A percentile compares a stretch with the other conserved stretches of the same genome.
These are phyloP conservation scores for Helobdella robusta DNA, from an alignment of 2,888 invertebrate genomes.

Conservation along the genomic window DNA sequence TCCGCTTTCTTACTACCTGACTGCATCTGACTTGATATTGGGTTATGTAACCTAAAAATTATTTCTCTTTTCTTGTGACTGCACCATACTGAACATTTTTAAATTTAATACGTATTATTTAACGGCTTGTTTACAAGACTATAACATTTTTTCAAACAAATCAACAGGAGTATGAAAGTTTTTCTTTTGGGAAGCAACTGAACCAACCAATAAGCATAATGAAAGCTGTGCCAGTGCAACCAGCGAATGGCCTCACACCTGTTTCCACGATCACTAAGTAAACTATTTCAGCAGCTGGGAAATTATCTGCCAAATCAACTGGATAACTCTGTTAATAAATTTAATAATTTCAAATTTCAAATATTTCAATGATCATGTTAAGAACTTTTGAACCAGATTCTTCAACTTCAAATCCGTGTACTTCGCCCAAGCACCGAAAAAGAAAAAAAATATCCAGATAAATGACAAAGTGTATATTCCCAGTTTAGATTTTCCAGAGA, in stretches of 20 bases:
- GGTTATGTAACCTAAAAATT: too few relatives aligned
- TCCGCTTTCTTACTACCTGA: too few relatives aligned
- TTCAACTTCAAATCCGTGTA: slow-evolving; percentile 11
- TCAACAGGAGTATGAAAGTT: too few relatives aligned
- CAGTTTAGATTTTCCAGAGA: not conserved
- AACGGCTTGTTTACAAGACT: too few relatives aligned
- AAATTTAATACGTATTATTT: too few relatives aligned
- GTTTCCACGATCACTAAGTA: slow-evolving; percentile 18
- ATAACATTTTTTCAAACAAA: too few relatives aligned
- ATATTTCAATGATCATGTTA: too few relatives aligned
- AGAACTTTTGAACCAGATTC: not conserved
- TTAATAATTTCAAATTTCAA: too few relatives aligned
- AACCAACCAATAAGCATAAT: slow-evolving; percentile 13
- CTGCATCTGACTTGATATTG: too few relatives aligned
- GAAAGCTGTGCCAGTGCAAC: slow-evolving; percentile 16
- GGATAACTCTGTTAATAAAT: slow-evolving; percentile 11
- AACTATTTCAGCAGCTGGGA: slow-evolving; percentile 4
- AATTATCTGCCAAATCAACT: slow-evolving; percentile 19
- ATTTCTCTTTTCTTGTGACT: too few relatives aligned
- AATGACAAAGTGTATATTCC: slow-evolving; percentile 4
- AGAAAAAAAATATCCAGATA: slow-evolving; percentile 21
- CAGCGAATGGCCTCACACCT: slow-evolving; percentile 10
- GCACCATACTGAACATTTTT: too few relatives aligned
- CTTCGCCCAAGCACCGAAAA: slow-evolving; percentile 11
- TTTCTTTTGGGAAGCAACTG: too few relatives aligned